Percentiles rank a stretch among this genome's conserved stretches.
These are phyloP conservation scores for Callionymus lyra DNA, from an alignment of 2,113 vertebrate species.

Conservation along the genomic window DNA sequence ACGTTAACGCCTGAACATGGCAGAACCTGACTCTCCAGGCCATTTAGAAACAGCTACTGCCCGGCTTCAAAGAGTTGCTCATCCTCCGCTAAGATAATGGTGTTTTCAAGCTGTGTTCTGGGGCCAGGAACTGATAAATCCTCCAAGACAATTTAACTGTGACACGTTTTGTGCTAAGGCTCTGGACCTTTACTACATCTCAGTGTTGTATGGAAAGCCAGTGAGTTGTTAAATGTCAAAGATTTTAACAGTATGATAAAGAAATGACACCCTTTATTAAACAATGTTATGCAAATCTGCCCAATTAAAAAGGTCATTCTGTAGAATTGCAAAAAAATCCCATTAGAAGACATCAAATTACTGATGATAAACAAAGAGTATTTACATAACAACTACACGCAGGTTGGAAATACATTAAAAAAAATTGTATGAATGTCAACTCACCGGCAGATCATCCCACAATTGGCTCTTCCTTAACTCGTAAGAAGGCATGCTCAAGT, in stretches of 20 bases:
- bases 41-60: slow-evolving; percentile 42
- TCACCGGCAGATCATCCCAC: slow-evolving; percentile 93
- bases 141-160: slow-evolving; percentile 31
- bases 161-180: slow-evolving; percentile 22
- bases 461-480: slow-evolving; percentile 90
- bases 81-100: slow-evolving; percentile 39
- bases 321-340: slow-evolving; percentile 14
- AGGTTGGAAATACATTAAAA: not conserved
- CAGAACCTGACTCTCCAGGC: slow-evolving; percentile 43
- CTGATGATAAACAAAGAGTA: too few species aligned
- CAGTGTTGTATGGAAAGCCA: too few species aligned
- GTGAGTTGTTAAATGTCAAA: too few species aligned
- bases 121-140: slow-evolving; percentile 39
- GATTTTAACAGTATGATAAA: slow-evolving; percentile 4
- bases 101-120: slow-evolving; percentile 43
- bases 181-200: not conserved
- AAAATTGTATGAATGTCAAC: slow-evolving; percentile 28
- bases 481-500: slow-evolving; percentile 85
- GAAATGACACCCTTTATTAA: slow-evolving; percentile 11
- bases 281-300: slow-evolving; percentile 35
- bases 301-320: slow-evolving; percentile 45
- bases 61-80: slow-evolving; percentile 37
- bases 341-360: too few species aligned
- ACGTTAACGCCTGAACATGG: slow-evolving; percentile 58
- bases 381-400: too few species aligned